A percentile compares a stretch with the other conserved stretches of the same genome.
phyloP scores from a whole-genome alignment of 2,113 vertebrate species.

The Festucalex cinctus region DNA sequence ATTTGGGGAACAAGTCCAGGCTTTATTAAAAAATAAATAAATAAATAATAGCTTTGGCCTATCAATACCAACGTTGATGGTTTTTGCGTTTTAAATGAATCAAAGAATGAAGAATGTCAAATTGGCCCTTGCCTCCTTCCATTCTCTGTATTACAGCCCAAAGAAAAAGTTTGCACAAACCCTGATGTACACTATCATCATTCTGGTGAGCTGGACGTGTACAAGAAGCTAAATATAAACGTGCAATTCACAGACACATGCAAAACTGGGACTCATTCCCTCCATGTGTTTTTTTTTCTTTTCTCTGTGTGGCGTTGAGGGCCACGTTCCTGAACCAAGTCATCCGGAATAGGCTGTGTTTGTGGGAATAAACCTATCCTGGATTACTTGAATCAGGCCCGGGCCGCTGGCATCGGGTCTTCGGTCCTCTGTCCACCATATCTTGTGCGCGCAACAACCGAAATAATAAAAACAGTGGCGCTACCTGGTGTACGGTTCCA shows the following conservation, averaged over 20 bases:
- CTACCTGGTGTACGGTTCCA: constrained; percentile 87
- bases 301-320: constrained; percentile 15
- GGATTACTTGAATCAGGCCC: constrained; percentile 99
- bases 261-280: neutral
- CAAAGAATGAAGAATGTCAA: too few species aligned
- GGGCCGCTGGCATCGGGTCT: constrained; percentile 55
- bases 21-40: too few species aligned
- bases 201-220: neutral
- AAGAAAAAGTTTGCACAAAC: neutral
- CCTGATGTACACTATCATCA: neutral
- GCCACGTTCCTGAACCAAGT: constrained; percentile 89
- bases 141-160: neutral
- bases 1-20: too few species aligned
- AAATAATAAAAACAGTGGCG: neutral
- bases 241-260: constrained; percentile 7
- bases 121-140: neutral
- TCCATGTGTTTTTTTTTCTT: neutral
- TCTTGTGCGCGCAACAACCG: constrained; percentile 3
- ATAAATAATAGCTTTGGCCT: too few species aligned
- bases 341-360: constrained; percentile 94
- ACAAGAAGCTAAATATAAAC: neutral
- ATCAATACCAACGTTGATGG: too few species aligned
- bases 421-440: too few species aligned
- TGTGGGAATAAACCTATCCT: constrained; percentile 97
- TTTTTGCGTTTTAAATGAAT: too few species aligned